Conservation (phyloP, 2,113 vertebrate species). For the Okapia johnstoni region DNA sequence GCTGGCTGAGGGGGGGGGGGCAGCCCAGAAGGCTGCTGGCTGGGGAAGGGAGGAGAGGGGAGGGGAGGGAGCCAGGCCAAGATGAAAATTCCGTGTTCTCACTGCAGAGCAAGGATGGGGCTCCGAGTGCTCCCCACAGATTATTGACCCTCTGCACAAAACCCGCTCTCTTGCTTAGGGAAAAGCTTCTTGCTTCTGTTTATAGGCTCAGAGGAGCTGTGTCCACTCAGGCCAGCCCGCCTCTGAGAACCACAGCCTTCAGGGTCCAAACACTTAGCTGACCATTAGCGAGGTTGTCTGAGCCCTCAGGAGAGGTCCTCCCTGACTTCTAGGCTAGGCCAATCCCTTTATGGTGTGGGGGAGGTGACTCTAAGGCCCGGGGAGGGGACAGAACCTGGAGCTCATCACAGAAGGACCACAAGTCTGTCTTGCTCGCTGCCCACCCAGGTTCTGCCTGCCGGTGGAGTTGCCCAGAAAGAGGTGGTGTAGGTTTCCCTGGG, state of each 20-base stretch:
- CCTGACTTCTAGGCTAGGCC: neutral
- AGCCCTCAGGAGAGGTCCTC: neutral
- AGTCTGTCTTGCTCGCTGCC: neutral
- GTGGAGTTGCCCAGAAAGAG: neutral
- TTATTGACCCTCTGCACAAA: neutral
- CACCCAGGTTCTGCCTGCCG: neutral
- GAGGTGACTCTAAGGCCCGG: neutral
- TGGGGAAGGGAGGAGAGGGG: slow-evolving; percentile 61
- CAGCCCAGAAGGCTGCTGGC: slow-evolving; percentile 73
- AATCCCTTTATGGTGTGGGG: neutral
- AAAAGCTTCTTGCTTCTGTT: neutral
- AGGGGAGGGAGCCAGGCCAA: slow-evolving; percentile 65
- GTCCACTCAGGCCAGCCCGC: neutral
- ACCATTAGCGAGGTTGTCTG: neutral
- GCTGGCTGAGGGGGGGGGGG: slow-evolving; percentile 73
- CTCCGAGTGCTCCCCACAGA: neutral
- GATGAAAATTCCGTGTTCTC: slow-evolving; percentile 57
- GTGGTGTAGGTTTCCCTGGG: neutral
- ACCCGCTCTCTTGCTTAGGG: neutral
- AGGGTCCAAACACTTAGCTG: neutral
- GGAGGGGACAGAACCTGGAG: neutral
- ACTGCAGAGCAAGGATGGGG: slow-evolving; percentile 36
- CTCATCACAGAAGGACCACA: neutral
- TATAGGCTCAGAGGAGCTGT: neutral
- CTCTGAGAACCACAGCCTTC: neutral